A percentile compares a stretch with the other conserved stretches of the same genome.
Evolutionary conservation across 1,140 invertebrate genomes (phyloP).

Genomic region (Zaprionus inermis): DNA sequence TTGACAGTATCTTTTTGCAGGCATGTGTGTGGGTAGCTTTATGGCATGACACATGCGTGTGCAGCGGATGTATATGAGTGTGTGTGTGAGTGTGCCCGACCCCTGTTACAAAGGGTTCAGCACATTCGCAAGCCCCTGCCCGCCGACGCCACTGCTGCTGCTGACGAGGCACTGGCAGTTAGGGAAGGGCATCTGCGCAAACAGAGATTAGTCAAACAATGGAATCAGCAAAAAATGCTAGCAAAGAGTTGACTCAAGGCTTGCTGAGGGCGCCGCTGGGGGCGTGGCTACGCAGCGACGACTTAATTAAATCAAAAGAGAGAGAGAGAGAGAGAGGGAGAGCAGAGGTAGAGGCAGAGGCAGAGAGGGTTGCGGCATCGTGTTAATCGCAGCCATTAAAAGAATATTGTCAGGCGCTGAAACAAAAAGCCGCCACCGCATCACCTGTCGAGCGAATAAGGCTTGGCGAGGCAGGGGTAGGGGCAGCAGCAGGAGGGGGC

Average conservation of each 20-base stretch:
- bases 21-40: conserved; percentile 52
- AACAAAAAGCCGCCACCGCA: conserved; percentile 64
- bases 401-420: conserved; percentile 75
- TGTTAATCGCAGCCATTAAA: conserved; percentile 77
- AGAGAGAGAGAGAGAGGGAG: background rate
- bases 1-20: conserved; percentile 67
- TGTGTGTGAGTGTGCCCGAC: conserved; percentile 17
- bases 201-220: conserved; percentile 78
- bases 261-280: background rate
- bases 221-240: conserved; percentile 74
- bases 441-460: conserved; percentile 53
- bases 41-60: conserved; percentile 33
- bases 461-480: background rate
- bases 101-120: conserved; percentile 18
- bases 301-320: conserved; percentile 76
- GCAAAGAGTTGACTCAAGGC: background rate
- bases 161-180: conserved; percentile 58
- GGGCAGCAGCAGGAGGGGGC: background rate
- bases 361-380: conserved; percentile 28
- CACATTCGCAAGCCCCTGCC: conserved; percentile 1
- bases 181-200: conserved; percentile 59
- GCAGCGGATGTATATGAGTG: conserved; percentile 18
- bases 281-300: conserved; percentile 46
- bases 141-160: conserved; percentile 47
- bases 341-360: background rate